Evolutionary conservation across 1,140 invertebrate species (phyloP).

Genomic region (Drosophila nebulosa): DNA sequence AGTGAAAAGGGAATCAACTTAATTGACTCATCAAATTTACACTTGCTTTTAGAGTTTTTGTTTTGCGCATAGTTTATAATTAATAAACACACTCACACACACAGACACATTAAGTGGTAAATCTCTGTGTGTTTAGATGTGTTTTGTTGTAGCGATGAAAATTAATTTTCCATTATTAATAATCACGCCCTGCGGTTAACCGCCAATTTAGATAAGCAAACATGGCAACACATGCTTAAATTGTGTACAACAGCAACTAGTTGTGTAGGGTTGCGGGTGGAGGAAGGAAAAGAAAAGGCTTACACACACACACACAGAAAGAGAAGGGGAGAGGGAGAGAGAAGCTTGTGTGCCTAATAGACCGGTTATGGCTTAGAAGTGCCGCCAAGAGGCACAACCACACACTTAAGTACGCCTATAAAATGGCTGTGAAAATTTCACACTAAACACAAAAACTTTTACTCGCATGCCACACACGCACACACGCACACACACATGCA

Average conservation of each 20-base stretch:
- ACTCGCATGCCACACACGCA: conserved; percentile 17
- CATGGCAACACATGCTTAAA: conserved; percentile 37
- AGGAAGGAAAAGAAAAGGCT: conserved; percentile 40
- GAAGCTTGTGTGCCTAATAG: conserved; percentile 32
- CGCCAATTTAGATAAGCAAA: conserved; percentile 45
- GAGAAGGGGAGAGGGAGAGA: too few species aligned
- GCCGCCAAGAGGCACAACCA: conserved; percentile 67
- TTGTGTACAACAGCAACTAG: conserved; percentile 21
- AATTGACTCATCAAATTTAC: too few species aligned
- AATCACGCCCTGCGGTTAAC: conserved; percentile 42
- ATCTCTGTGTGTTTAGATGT: not conserved
- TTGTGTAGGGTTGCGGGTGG: not conserved
- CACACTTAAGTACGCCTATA: conserved; percentile 73
- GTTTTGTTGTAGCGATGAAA: not conserved
- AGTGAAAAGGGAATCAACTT: too few species aligned
- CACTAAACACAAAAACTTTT: conserved; percentile 66
- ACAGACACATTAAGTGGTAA: not conserved
- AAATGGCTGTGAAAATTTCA: conserved; percentile 76
- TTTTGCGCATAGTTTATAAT: not conserved
- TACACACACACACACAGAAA: too few species aligned
- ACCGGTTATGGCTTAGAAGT: conserved; percentile 54
- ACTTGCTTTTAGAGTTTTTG: too few species aligned
- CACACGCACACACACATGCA: not conserved
- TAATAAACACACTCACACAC: not conserved
- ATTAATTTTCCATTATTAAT: conserved; percentile 43